Base-by-base conservation (phyloP, 2,888 invertebrate genomes). In the Dendrolimus pini region DNA sequence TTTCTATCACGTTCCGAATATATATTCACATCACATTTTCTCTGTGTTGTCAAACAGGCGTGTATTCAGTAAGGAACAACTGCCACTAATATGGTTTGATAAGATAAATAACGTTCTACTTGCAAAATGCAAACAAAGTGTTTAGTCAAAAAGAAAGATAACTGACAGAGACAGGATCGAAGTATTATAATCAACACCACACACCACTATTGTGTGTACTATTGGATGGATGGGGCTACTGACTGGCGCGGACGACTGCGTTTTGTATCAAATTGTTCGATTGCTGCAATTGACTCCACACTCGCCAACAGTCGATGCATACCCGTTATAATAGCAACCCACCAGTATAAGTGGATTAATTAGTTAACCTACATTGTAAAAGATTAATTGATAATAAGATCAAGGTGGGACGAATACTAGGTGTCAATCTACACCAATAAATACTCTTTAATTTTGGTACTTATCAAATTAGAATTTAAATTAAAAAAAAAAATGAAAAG, bases 71-170 rank as follows among this genome's bases (percentile, higher is more conserved):
- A 66, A 68, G 74, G 77, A 69, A 75, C 71, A 72, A 70, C 78
- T 75, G 70, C 70, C 67, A 78, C 80, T 80, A 87, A 80, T 84
- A 80, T 72, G 64, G 60, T 60, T 62, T 63, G 89, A 89, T 89
- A 89, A 89, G 86, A 88, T 87, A 9, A 47, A 9, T 47, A 85
- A 61, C 67, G 65, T 66, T 70, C 61, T 82, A 78, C 82, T 83
- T 80, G 81, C 75, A 75, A 77, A 78, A 80, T 77, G 75, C 71
- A 75, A 75, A 84, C 78, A 78, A 77, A 75, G 71, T 77, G 69
- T 64, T 65, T 71, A 74, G 69, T 72, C 69, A 80, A 78, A 76
- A 65, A 73, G 65, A 66, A 64, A 70, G 72, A 80, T 78, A 78
- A 70, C 71, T 70, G 65, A 67, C 61, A 30, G 30, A 3, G 47